Evolutionary conservation across 2,888 invertebrate species (phyloP).

Genomic region (Cephus spinipes): DNA sequence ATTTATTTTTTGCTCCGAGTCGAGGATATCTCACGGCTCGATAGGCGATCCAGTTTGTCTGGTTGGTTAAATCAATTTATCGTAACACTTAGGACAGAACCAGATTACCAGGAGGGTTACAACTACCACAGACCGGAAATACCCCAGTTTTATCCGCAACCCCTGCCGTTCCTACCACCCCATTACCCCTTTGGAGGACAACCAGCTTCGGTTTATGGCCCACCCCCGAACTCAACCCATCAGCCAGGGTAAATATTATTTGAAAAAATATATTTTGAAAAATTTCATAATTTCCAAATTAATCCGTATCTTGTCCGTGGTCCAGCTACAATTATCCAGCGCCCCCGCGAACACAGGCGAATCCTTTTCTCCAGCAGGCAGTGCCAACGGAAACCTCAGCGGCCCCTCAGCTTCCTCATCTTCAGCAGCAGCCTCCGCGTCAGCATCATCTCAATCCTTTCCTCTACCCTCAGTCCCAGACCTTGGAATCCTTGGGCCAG

Average conservation of each 20-base stretch:
- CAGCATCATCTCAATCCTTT: conserved; percentile 24
- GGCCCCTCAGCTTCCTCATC: conserved; percentile 14
- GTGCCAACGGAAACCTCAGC: conserved; percentile 12
- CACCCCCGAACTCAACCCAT: conserved; percentile 45
- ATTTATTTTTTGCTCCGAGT: not conserved
- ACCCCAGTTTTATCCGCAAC: conserved; percentile 44
- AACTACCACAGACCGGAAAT: conserved; percentile 53
- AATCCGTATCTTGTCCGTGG: no score
- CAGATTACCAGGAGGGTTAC: conserved; percentile 49
- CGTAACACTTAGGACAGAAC: conserved; percentile 35
- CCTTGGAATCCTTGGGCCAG: conserved; percentile 25
- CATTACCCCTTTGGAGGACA: conserved; percentile 39
- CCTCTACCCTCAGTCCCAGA: conserved; percentile 12
- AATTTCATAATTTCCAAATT: not conserved
- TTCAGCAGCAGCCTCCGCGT: conserved; percentile 20
- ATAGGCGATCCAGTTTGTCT: not conserved
- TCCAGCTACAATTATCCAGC: conserved; percentile 44
- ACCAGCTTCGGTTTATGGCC: conserved; percentile 48
- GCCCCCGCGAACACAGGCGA: conserved; percentile 36
- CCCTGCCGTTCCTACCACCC: conserved; percentile 39
- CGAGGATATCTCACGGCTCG: not conserved
- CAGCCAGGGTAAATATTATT: conserved; percentile 43
- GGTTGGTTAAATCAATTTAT: not conserved
- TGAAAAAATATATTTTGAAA: not conserved
- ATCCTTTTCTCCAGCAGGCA: conserved; percentile 37